Evolutionary conservation across 2,797 vertebrate genomes (phyloP), one percentile per base, ranked within the genome.

Genomic region (Dendrocincla tyrannina): DNA sequence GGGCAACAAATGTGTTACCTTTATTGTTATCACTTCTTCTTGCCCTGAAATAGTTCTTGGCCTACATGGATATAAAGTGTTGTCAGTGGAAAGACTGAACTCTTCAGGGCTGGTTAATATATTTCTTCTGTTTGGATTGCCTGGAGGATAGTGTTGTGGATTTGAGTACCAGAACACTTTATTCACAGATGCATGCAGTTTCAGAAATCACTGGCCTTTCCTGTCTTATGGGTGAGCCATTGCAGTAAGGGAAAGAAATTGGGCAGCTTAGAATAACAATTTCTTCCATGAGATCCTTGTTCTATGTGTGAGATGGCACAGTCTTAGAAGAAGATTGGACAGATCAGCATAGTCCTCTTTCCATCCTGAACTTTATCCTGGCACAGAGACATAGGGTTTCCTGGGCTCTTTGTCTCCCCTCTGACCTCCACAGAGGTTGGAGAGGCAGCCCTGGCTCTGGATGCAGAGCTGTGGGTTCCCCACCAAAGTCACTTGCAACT

Each of bases 271-370:
- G 3, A 2, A 4, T 24, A 42, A 17, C 4, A 1, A 1, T 58
- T 70, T 70, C 42, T 46, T 52, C 32, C 16, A 32, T 23, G 19
- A 72, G 19, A 18, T 47, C 9, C 13, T 72, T 85, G 11, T 25
- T 72, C 33, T 35, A 3, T 0, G 0, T 30, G 37, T 7, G 32
- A 68, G 22, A 35, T 13, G 11, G 4, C 60, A 32, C 35, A 55
- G 39, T 75, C 27, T 18, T 11, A 70, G 19, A 60, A 23, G 9
- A 13, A 73, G 25, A 10, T 4, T 44, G 13, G 5, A 9, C 17
- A 44, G 10, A 17, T 66, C 35, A 83, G 5, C 3, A 1, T 27
- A n/a, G 20, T 37, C 9, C 76, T 20, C 7, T 42, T 86, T 35
- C 7, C 24, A 72, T 53, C 23, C 12, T 69, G 20, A 73, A 33